Conservation (phyloP, 1,140 invertebrate genomes). For the Sminthurides bifidus region DNA sequence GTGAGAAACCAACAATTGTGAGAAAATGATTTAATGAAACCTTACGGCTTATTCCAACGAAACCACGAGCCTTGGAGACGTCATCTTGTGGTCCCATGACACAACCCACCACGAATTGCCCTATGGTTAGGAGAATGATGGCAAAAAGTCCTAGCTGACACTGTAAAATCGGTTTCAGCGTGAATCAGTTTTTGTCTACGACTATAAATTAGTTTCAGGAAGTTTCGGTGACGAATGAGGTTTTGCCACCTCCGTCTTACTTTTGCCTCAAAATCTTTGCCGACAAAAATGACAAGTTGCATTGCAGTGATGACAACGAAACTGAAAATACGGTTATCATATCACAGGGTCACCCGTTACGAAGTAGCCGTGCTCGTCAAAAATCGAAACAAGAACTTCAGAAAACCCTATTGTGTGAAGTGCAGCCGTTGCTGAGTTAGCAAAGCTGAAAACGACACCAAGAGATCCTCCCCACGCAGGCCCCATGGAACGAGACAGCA, state of each 20-base stretch:
- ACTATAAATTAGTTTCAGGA: not conserved
- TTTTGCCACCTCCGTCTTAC: no score
- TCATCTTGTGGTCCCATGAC: slow-evolving; percentile 59
- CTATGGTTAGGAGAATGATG: slow-evolving; percentile 75
- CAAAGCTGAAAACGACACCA: slow-evolving; percentile 89
- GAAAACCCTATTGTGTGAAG: slow-evolving; percentile 49
- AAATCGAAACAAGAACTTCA: slow-evolving; percentile 39
- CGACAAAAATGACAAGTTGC: slow-evolving; percentile 67
- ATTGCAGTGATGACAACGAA: not conserved
- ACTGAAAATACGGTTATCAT: slow-evolving; percentile 59
- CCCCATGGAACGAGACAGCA: slow-evolving; percentile 3
- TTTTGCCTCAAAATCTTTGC: slow-evolving; percentile 81
- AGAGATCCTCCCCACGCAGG: slow-evolving; percentile 72
- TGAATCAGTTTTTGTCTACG: not conserved
- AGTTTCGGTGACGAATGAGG: no score
- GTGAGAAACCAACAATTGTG: not conserved
- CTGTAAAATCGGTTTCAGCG: slow-evolving; percentile 40
- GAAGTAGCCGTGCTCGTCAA: not conserved
- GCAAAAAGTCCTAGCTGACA: slow-evolving; percentile 74
- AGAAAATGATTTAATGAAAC: not conserved
- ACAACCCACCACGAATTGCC: slow-evolving; percentile 78
- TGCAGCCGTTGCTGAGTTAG: slow-evolving; percentile 82
- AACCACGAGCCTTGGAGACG: slow-evolving; percentile 56
- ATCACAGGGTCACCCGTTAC: slow-evolving; percentile 35
- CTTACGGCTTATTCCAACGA: slow-evolving; percentile 70